Conservation (phyloP, 2,797 vertebrate species). For the Sebastes cheni region DNA sequence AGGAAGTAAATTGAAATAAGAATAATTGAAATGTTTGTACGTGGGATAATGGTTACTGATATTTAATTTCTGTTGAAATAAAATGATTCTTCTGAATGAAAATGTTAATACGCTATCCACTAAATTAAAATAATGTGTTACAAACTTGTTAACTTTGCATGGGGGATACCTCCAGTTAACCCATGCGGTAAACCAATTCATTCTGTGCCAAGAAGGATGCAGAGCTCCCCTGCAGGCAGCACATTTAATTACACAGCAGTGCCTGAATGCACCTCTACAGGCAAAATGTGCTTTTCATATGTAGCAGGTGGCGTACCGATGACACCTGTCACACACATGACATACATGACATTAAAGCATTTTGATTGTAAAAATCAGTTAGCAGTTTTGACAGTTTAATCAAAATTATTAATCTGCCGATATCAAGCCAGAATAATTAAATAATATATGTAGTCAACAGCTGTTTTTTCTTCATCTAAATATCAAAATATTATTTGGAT, state of each 20-base stretch:
- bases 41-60: neutral
- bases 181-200: slow-evolving; percentile 32
- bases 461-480: slow-evolving; percentile 6
- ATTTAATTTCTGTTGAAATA: slow-evolving; percentile 12
- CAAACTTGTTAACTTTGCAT: slow-evolving; percentile 5
- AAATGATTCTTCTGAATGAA: slow-evolving; percentile 5
- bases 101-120: neutral
- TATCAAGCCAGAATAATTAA: slow-evolving; percentile 16
- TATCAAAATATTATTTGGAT: neutral
- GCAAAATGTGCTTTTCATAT: slow-evolving; percentile 25
- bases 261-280: neutral
- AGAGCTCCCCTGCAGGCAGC: slow-evolving; percentile 79
- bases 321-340: slow-evolving; percentile 26
- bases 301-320: slow-evolving; percentile 40
- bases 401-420: slow-evolving; percentile 15
- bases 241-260: slow-evolving; percentile 49
- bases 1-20: slow-evolving; percentile 15
- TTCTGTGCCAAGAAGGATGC: slow-evolving; percentile 55
- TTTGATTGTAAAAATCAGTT: slow-evolving; percentile 21
- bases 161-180: slow-evolving; percentile 19
- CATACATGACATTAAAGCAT: slow-evolving; percentile 23
- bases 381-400: slow-evolving; percentile 5
- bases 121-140: neutral
- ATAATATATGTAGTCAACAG: neutral
- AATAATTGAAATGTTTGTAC: slow-evolving; percentile 26